These are phyloP conservation scores for Frankliniella fusca DNA, from an alignment of 2,888 invertebrate genomes.

Conservation along the genomic window DNA sequence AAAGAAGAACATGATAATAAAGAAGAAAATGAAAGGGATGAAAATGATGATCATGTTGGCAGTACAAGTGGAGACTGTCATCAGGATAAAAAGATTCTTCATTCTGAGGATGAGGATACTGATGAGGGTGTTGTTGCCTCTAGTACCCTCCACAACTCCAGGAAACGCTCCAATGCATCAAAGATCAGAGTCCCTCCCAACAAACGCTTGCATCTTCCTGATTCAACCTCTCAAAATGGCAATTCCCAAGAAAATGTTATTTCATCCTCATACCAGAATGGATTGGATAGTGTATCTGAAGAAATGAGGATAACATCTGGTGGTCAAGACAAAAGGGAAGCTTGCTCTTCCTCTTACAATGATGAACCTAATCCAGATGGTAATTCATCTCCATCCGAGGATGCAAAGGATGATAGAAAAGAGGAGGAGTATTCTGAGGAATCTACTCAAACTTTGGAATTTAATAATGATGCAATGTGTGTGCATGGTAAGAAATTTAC, in stretches of 20 bases:
- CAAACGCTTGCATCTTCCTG: neutral
- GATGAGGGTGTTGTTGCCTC: neutral
- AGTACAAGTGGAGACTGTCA: neutral
- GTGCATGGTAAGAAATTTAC: constrained; percentile 47
- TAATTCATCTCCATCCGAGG: neutral
- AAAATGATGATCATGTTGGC: neutral
- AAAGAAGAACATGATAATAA: neutral
- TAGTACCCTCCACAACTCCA: neutral
- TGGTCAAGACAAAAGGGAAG: neutral
- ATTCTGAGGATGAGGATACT: neutral
- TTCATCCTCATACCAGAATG: neutral
- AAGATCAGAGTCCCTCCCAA: neutral
- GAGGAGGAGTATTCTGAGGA: constrained; percentile 44
- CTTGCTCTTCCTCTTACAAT: neutral
- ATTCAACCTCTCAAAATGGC: neutral
- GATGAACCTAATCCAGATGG: neutral
- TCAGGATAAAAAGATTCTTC: too few species aligned
- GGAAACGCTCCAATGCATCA: neutral
- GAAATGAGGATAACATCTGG: neutral
- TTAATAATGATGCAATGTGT: constrained; percentile 56
- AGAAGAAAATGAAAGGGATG: neutral
- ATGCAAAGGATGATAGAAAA: constrained; percentile 35
- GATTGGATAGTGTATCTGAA: neutral
- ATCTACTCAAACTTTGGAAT: constrained; percentile 45
- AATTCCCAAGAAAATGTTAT: neutral